Conservation (phyloP, 2,113 vertebrate genomes). For the Accipiter virgatus region DNA sequence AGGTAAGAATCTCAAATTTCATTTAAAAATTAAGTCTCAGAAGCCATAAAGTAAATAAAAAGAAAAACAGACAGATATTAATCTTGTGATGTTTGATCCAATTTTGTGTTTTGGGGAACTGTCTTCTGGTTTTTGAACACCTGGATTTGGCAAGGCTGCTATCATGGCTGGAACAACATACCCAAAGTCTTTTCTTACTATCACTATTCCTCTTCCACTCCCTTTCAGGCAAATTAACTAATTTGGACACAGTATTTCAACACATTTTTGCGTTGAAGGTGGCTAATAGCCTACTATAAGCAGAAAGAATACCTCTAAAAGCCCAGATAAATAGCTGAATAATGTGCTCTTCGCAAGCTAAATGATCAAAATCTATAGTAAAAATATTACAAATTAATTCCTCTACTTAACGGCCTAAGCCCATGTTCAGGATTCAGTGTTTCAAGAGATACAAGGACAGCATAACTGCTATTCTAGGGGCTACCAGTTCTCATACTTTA, state of each 20-base stretch:
- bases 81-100: conserved; percentile 55
- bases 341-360: not conserved
- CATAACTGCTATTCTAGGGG: not conserved
- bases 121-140: conserved; percentile 39
- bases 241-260: not conserved
- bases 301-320: not conserved
- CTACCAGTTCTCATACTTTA: not conserved
- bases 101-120: conserved; percentile 47
- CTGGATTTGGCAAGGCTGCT: conserved; percentile 47
- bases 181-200: not conserved
- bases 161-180: not conserved
- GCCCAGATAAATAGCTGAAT: not conserved
- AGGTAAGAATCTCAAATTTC: conserved; percentile 28
- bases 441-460: not conserved
- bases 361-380: not conserved
- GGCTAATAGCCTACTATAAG: not conserved
- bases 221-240: not conserved
- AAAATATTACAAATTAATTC: not conserved
- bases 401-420: not conserved
- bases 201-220: not conserved
- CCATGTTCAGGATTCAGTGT: not conserved
- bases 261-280: not conserved
- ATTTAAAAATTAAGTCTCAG: conserved; percentile 48
- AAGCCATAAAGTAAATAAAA: conserved; percentile 59
- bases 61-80: conserved; percentile 42